A percentile compares a stretch with the other conserved stretches of the same genome.
These are phyloP conservation scores for Diaperis boleti DNA, from an alignment of 2,888 invertebrate genomes.

Conservation along the genomic window DNA sequence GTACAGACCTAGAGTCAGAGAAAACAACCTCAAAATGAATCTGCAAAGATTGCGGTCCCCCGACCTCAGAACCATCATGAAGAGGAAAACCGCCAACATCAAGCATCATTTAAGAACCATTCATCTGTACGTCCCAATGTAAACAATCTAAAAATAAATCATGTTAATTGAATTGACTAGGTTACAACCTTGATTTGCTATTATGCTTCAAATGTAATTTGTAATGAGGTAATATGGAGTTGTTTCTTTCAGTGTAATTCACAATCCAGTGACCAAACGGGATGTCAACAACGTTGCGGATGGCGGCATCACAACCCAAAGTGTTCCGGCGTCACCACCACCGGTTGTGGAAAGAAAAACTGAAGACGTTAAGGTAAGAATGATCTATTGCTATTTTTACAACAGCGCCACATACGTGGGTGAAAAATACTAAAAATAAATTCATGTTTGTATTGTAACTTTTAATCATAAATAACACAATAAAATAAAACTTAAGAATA, in stretches of 20 bases:
- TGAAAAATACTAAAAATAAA: too few relatives aligned
- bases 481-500: too few relatives aligned
- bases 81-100: conserved; percentile 58
- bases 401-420: too few relatives aligned
- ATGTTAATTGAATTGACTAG: conserved; percentile 30
- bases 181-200: conserved; percentile 22
- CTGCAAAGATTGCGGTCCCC: conserved; percentile 54
- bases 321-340: conserved; percentile 4
- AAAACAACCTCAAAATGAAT: conserved; percentile 54
- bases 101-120: conserved; percentile 63
- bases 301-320: conserved; percentile 9
- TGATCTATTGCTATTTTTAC: conserved; percentile 5
- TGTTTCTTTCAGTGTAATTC: conserved; percentile 25
- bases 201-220: conserved; percentile 1
- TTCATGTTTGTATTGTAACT: too few relatives aligned
- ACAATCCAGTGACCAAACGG: conserved; percentile 7
- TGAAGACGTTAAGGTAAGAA: conserved; percentile 21
- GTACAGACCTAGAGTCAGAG: conserved; percentile 50
- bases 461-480: too few relatives aligned
- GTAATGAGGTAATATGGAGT: conserved; percentile 7
- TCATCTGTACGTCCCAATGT: conserved; percentile 60
- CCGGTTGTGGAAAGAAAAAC: conserved; percentile 18
- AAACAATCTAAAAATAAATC: conserved; percentile 33
- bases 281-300: neutral
- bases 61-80: conserved; percentile 59